These are phyloP conservation scores for Lathronympha strigana DNA, from an alignment of 2,888 invertebrate genomes.

Conservation along the genomic window DNA sequence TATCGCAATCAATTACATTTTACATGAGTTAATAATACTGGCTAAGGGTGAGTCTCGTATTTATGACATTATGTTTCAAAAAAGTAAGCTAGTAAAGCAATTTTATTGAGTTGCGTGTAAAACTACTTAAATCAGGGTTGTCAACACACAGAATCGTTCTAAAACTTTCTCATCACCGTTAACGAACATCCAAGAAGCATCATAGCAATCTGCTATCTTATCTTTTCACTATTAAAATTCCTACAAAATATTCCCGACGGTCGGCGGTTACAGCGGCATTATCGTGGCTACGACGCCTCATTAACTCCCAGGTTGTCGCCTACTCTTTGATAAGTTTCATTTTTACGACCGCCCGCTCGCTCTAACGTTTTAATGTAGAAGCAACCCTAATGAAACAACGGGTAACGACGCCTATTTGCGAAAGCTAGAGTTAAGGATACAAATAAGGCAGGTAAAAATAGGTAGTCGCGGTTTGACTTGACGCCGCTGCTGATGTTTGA, in stretches of 20 bases:
- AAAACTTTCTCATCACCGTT: too few species aligned
- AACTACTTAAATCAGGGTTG: too few species aligned
- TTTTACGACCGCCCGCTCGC: constrained; percentile 62
- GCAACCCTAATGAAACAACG: constrained; percentile 40
- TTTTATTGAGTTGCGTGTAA: too few species aligned
- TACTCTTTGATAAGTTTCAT: constrained; percentile 67
- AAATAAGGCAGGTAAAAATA: constrained; percentile 24
- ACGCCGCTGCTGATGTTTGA: constrained; percentile 6
- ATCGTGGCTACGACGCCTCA: constrained; percentile 70
- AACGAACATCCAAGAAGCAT: constrained; percentile 38
- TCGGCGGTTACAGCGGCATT: constrained; percentile 50
- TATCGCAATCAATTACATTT: too few species aligned
- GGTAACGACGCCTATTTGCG: constrained; percentile 34
- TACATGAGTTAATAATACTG: too few species aligned
- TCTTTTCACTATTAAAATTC: constrained; percentile 39
- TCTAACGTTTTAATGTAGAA: constrained; percentile 39
- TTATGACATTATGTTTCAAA: too few species aligned
- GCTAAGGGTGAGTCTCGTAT: too few species aligned
- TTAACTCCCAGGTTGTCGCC: constrained; percentile 70
- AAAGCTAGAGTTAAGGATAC: constrained; percentile 37
- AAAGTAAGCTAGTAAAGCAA: too few species aligned
- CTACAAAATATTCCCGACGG: constrained; percentile 35
- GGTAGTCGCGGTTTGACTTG: constrained; percentile 22
- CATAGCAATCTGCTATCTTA: constrained; percentile 37
- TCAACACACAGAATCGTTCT: too few species aligned